Evolutionary conservation across 2,797 vertebrate species (phyloP).

Genomic region (Hafferia zeledoni): DNA sequence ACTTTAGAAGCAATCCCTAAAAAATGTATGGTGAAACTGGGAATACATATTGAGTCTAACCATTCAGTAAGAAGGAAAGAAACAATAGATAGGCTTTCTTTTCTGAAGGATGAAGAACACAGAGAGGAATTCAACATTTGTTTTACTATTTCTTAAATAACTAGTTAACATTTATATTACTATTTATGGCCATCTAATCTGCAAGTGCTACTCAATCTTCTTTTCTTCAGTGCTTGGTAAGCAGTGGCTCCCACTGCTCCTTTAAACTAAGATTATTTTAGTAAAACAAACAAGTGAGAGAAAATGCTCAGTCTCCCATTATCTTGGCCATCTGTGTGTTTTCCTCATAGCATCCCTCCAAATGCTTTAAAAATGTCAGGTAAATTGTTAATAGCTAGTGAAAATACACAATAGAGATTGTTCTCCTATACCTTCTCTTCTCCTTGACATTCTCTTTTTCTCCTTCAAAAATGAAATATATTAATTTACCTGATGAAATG

Average conservation of each 20-base stretch:
- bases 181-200: background rate
- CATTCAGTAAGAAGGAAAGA: background rate
- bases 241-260: background rate
- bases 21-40: background rate
- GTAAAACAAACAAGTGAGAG: background rate
- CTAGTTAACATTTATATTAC: background rate
- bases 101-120: background rate
- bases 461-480: background rate
- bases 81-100: background rate
- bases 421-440: background rate
- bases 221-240: background rate
- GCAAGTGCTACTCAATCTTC: background rate
- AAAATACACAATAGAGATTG: background rate
- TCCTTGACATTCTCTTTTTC: background rate
- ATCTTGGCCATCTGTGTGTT: background rate
- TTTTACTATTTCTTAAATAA: background rate
- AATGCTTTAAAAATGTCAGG: background rate
- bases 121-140: background rate
- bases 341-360: background rate
- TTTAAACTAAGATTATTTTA: slow-evolving; percentile 10
- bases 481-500: background rate
- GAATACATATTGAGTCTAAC: background rate
- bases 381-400: background rate
- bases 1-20: background rate
- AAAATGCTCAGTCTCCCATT: background rate